These are phyloP conservation scores for Saccostrea glomerata DNA, from an alignment of 1,140 invertebrate genomes.

Conservation along the genomic window DNA sequence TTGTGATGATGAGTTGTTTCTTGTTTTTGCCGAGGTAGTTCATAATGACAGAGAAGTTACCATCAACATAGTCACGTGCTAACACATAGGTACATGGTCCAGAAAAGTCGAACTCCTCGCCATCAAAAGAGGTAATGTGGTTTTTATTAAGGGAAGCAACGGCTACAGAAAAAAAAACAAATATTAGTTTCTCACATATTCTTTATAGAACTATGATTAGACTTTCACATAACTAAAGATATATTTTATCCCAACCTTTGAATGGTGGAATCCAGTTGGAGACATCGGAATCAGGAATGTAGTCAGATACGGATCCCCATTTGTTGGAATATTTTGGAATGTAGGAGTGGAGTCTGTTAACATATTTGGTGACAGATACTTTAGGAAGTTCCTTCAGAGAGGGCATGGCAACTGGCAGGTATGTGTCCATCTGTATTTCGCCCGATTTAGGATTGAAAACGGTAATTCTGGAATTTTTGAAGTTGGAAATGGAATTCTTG, in stretches of 20 bases:
- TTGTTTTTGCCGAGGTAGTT: constrained; percentile 77
- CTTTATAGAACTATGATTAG: not conserved
- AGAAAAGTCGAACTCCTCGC: constrained; percentile 87
- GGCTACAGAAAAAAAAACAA: constrained; percentile 77
- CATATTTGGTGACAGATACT: constrained; percentile 17
- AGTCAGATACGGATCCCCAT: constrained; percentile 38
- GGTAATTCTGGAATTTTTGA: constrained; percentile 78
- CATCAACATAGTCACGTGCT: constrained; percentile 86
- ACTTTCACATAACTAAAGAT: constrained; percentile 52
- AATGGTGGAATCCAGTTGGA: constrained; percentile 67
- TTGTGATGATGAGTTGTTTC: constrained; percentile 75
- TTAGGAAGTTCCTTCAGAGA: constrained; percentile 86
- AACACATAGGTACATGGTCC: constrained; percentile 90
- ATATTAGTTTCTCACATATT: constrained; percentile 79
- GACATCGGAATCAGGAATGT: constrained; percentile 56
- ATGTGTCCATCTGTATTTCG: constrained; percentile 89
- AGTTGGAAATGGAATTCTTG: constrained; percentile 50
- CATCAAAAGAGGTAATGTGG: constrained; percentile 92
- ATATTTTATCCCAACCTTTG: constrained; percentile 61
- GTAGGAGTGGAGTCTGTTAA: not conserved
- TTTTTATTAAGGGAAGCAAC: constrained; percentile 86
- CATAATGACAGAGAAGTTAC: constrained; percentile 79
- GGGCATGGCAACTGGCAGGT: constrained; percentile 92
- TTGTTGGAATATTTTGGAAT: constrained; percentile 24
- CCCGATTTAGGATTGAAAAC: constrained; percentile 90